phyloP scores from a whole-genome alignment of 2,888 invertebrate species.

The Catocala sponsa region DNA sequence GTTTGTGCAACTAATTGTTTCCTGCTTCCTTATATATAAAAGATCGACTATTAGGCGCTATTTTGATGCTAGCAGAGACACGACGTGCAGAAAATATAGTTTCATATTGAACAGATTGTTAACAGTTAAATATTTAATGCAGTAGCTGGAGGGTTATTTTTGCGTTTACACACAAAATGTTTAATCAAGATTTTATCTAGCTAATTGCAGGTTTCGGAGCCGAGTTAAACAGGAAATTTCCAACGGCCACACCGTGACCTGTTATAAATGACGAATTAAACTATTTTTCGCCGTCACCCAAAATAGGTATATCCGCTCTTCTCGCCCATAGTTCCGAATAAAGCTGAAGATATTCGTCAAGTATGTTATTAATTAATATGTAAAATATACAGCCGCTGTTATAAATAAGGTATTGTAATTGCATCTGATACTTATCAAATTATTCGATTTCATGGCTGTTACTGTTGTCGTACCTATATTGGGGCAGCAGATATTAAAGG shows the following conservation, averaged over 20 bases:
- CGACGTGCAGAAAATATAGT: no score
- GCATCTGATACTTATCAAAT: conserved; percentile 44
- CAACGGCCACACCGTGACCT: conserved; percentile 22
- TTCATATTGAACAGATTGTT: no score
- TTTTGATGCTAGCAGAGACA: no score
- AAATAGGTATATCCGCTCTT: conserved; percentile 24
- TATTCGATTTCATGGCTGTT: conserved; percentile 34
- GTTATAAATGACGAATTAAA: conserved; percentile 15
- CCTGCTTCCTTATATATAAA: not conserved
- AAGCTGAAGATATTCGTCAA: conserved; percentile 21
- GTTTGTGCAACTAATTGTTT: conserved; percentile 1
- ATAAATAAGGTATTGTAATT: conserved; percentile 35
- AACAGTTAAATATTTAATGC: not conserved
- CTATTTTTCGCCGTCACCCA: conserved; percentile 17
- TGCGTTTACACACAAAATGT: conserved; percentile 22
- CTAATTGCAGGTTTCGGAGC: conserved; percentile 50
- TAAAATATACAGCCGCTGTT: conserved; percentile 40
- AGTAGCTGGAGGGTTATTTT: conserved; percentile 13
- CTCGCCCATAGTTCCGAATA: conserved; percentile 7
- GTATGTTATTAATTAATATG: conserved; percentile 41
- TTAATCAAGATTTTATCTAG: conserved; percentile 57
- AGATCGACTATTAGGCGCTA: not conserved
- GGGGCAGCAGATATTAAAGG: conserved; percentile 12
- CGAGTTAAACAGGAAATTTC: conserved; percentile 45
- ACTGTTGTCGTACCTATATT: conserved; percentile 34